Base-by-base conservation (phyloP, 2,888 invertebrate species). In the Acanthosepion pharaonis region DNA sequence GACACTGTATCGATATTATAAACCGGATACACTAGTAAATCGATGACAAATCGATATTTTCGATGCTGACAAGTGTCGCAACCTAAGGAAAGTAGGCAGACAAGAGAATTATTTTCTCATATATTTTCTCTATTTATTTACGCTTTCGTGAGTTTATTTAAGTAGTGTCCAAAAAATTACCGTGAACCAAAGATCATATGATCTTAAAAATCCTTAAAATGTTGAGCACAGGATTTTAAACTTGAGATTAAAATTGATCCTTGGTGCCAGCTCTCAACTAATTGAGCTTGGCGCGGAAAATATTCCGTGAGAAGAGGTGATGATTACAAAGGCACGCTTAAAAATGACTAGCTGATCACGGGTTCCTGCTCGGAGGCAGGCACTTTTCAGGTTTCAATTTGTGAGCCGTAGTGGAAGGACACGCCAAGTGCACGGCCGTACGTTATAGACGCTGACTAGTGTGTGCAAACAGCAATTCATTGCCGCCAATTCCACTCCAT, bases 401-500 rank as follows among this genome's bases (percentile, higher is more conserved):
- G 78, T 78, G 78, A 78, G 78, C 78, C 78, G 78, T n/a, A 15
- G 78, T 78, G 78, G 78, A 78, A n/a, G n/a, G n/a, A 78, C 78
- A 78, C n/a, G n/a, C 11, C 78, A n/a, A 78, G n/a, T n/a, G 78
- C n/a, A n/a, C n/a, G 78, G 78, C 18, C 78, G 15, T 15, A n/a
- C 78, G 78, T 78, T n/a, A 78, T n/a, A n/a, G 78, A 78, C 78
- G 18, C n/a, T 59, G 55, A 59, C 55, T 59, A 59, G 55, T 59
- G 55, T 59, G 55, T 59, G 55, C 55, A 59, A 59, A 59, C 78
- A 78, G 78, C 78, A 78, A 78, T 78, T n/a, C 78, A 78, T n/a
- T n/a, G 78, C 78, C 78, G 78, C 78, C 78, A 78, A 78, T 78
- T 78, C 78, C 20, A n/a, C 78, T 78, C 78, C 78, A 78, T 78